phyloP scores from a whole-genome alignment of 2,888 invertebrate species.

The Lasioglossum oenotherae region DNA sequence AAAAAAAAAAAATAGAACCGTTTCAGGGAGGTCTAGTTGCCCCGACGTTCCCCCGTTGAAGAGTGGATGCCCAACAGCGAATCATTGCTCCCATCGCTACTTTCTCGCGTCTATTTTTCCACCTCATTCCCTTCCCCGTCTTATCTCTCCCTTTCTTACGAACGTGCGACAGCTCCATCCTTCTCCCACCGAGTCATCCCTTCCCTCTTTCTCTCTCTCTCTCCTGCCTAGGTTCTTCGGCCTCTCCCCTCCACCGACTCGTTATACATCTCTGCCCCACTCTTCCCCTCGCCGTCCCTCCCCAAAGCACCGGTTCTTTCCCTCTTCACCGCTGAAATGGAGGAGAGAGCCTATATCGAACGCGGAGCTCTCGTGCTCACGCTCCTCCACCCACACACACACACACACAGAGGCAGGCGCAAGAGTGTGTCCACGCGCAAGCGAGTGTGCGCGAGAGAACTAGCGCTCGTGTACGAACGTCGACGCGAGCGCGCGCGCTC shows the following conservation, averaged over 20 bases:
- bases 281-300: not conserved
- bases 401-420: not conserved
- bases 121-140: slow-evolving; percentile 20
- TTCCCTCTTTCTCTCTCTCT: not conserved
- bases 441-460: slow-evolving; percentile 33
- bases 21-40: not conserved
- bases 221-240: not conserved
- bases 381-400: not conserved
- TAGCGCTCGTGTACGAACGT: too few relatives aligned
- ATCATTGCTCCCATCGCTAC: slow-evolving; percentile 13
- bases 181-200: not conserved
- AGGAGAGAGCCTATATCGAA: slow-evolving; percentile 44
- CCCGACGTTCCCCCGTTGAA: not conserved
- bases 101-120: slow-evolving; percentile 42
- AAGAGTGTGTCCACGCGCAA: not conserved
- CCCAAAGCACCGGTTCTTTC: not conserved
- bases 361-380: slow-evolving; percentile 17
- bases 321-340: slow-evolving; percentile 1
- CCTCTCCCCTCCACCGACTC: not conserved
- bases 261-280: not conserved
- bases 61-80: not conserved
- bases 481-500: slow-evolving; percentile 25
- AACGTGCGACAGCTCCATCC: not conserved
- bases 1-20: not conserved
- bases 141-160: not conserved